Evolutionary conservation across 2,797 vertebrate species (phyloP), one percentile per base, ranked within the genome.

Genomic region (Sorex maritimensis): DNA sequence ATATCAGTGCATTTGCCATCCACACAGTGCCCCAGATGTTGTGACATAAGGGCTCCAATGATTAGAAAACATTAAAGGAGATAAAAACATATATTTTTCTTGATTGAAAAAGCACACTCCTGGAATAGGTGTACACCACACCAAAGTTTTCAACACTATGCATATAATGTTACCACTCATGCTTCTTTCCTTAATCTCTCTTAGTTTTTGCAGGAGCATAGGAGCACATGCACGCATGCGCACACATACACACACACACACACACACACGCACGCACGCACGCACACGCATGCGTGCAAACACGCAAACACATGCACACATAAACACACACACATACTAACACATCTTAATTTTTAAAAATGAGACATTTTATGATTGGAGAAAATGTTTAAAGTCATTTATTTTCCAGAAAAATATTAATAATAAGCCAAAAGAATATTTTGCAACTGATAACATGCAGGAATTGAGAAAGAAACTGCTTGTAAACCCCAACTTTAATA

Each of bases 391-490:
- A 26, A 78, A 77, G 0, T 41, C 55, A 28, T 55, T 84, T 78
- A 19, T 73, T 95, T 92, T 58, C 28, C 65, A 73, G 68, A 24
- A 74, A 38, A 88, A 85, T 0, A 46, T 38, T 69, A 74, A 74
- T 61, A 55, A 67, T 77, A 75, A 92, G 30, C 81, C 23, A 65
- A 85, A 78, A 24, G 7, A 63, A 65, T 72, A 82, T 82, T 90
- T 95, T 94, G 24, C 13, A 86, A 90, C 10, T 44, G 9, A 78
- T 30, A 13, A 15, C 19, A 87, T 13, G 44, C 73, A 68, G 74
- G 2, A 52, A 85, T 74, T 58, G 41, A 88, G 41, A 88, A 28
- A 86, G 81, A 69, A 81, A 90, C 9, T 49, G 7, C 49, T 88
- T 71, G 77, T 14, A 74, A 2, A 11, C 15, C 6, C 30, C 34